Percentiles rank a stretch among this genome's conserved stretches.
phyloP scores from a whole-genome alignment of 2,797 vertebrate species.

The Hybognathus amarus region DNA sequence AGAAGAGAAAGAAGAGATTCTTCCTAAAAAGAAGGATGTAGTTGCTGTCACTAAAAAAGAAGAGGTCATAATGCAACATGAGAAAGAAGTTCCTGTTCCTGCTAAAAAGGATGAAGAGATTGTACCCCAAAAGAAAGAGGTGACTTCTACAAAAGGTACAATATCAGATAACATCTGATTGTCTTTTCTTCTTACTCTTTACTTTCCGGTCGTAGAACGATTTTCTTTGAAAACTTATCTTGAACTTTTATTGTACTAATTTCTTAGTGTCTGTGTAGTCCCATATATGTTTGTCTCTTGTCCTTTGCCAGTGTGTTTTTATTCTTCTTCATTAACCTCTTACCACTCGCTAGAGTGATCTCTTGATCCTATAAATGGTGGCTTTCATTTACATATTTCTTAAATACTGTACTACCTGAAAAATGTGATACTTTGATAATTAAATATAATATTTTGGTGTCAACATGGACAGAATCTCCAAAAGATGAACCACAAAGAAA shows the following conservation, averaged over 20 bases:
- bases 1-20: slow-evolving; percentile 26
- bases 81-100: slow-evolving; percentile 7
- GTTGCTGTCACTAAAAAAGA: slow-evolving; percentile 30
- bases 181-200: background rate
- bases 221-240: slow-evolving; percentile 23
- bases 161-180: slow-evolving; percentile 15
- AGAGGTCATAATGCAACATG: background rate
- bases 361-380: slow-evolving; percentile 25
- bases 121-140: slow-evolving; percentile 68
- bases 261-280: background rate
- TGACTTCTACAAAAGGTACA: slow-evolving; percentile 56
- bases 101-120: slow-evolving; percentile 39
- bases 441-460: background rate
- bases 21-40: slow-evolving; percentile 12
- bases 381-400: background rate
- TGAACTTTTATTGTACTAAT: slow-evolving; percentile 3
- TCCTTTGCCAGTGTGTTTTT: background rate
- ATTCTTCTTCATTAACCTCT: slow-evolving; percentile 35
- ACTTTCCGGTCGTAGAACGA: background rate
- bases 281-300: background rate
- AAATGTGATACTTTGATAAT: background rate
- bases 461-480: background rate
- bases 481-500: slow-evolving; percentile 12
- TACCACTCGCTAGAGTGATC: slow-evolving; percentile 42
- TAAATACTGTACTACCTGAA: background rate